Evolutionary conservation across 2,888 invertebrate species (phyloP).

Genomic region (Spodoptera picta): DNA sequence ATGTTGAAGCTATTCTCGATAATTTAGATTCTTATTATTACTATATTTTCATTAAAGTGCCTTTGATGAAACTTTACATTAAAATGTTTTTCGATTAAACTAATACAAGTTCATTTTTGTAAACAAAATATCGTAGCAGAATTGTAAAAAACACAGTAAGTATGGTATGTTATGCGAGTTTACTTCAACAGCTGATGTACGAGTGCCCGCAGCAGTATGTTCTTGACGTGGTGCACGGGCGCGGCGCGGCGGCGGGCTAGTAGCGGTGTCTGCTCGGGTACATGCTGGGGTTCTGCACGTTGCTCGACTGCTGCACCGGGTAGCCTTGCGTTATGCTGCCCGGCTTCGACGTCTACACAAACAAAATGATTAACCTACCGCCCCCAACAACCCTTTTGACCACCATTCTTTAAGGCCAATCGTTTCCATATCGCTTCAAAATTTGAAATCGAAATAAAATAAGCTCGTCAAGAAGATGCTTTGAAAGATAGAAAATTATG

Average conservation of each 20-base stretch:
- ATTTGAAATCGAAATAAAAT: conserved; percentile 9
- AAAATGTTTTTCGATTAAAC: no score
- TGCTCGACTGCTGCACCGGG: conserved; percentile 91
- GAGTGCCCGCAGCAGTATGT: conserved; percentile 22
- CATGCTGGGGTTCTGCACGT: conserved; percentile 76
- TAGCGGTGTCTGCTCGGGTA: conserved; percentile 84
- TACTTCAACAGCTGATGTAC: conserved; percentile 38
- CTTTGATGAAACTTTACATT: no score
- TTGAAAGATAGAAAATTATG: conserved; percentile 10
- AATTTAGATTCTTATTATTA: no score
- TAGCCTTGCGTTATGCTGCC: conserved; percentile 96
- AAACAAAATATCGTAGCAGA: conserved; percentile 6
- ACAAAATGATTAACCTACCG: conserved; percentile 21
- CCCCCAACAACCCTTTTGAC: conserved; percentile 28
- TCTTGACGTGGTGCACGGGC: conserved; percentile 24
- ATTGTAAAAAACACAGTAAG: neutral
- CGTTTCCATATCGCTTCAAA: conserved; percentile 11
- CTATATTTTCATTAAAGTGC: no score
- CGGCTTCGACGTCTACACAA: conserved; percentile 90
- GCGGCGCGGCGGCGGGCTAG: conserved; percentile 57
- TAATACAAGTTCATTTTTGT: no score
- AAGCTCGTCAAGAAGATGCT: conserved; percentile 18
- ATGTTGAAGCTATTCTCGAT: conserved; percentile 10
- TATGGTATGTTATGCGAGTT: neutral
- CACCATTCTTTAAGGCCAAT: conserved; percentile 30